Evolutionary conservation across 2,113 vertebrate species (phyloP).

Genomic region (Anguilla japonica): DNA sequence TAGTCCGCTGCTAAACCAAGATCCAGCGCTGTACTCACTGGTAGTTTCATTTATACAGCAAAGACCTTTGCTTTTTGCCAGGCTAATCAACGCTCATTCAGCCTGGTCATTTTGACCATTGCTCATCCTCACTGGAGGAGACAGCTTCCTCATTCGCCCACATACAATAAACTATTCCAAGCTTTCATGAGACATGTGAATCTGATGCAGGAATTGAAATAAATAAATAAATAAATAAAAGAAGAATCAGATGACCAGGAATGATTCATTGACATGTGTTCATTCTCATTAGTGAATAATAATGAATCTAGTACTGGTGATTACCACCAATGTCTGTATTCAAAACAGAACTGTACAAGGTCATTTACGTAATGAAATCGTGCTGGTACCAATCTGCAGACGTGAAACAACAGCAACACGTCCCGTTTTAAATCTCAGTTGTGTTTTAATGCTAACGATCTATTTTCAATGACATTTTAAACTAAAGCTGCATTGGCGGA

Average conservation of each 20-base stretch:
- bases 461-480: too few relatives aligned
- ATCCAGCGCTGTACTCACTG: not conserved
- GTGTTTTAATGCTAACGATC: too few relatives aligned
- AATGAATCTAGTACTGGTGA: not conserved
- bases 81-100: not conserved
- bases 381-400: not conserved
- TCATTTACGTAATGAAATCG: not conserved
- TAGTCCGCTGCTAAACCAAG: not conserved
- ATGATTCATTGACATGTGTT: slow-evolving; percentile 32
- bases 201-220: slow-evolving; percentile 17
- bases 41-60: too few relatives aligned
- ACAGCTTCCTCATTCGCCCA: slow-evolving; percentile 30
- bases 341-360: not conserved
- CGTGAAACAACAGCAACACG: not conserved
- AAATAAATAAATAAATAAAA: not conserved
- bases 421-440: too few relatives aligned
- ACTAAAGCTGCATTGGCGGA: not conserved
- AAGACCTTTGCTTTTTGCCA: not conserved
- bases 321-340: not conserved
- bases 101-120: not conserved
- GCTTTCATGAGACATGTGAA: slow-evolving; percentile 11
- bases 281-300: not conserved
- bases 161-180: slow-evolving; percentile 31
- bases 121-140: not conserved
- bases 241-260: not conserved